Conservation (phyloP, 2,888 invertebrate species). For the Caenorhabditis macrosperma region DNA sequence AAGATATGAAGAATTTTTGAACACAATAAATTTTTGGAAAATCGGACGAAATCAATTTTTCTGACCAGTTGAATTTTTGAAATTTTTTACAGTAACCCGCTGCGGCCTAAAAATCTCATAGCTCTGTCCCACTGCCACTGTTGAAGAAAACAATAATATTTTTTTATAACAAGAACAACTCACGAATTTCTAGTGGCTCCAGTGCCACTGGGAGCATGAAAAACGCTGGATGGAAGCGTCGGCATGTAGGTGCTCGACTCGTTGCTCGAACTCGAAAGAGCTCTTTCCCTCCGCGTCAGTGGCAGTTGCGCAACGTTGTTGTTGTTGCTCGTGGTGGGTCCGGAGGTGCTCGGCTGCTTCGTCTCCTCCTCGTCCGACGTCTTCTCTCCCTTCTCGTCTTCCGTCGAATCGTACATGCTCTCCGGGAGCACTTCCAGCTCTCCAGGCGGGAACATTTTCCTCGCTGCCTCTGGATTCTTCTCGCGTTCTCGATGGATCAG, state of each 20-base stretch:
- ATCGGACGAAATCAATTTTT: too few species aligned
- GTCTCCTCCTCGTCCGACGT: conserved; percentile 40
- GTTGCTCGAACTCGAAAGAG: conserved; percentile 63
- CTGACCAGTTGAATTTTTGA: too few species aligned
- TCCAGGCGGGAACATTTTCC: conserved; percentile 42
- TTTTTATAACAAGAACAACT: neutral
- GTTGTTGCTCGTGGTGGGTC: conserved; percentile 8
- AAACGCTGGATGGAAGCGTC: conserved; percentile 66
- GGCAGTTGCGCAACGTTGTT: conserved; percentile 17
- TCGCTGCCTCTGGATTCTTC: conserved; percentile 29
- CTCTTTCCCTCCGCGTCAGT: conserved; percentile 60
- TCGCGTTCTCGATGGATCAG: conserved; percentile 55
- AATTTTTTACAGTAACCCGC: too few species aligned
- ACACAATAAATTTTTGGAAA: too few species aligned
- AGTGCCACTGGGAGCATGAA: conserved; percentile 61
- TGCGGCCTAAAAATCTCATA: too few species aligned
- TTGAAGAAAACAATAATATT: neutral
- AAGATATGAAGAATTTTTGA: too few species aligned
- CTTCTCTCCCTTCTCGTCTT: conserved; percentile 60
- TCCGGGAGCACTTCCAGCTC: conserved; percentile 61
- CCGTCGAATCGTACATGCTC: conserved; percentile 61
- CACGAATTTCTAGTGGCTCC: conserved; percentile 44
- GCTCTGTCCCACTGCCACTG: neutral
- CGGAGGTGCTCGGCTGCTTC: conserved; percentile 8
- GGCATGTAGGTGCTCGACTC: conserved; percentile 72